These are phyloP conservation scores for Takifugu ocellatus DNA, from an alignment of 2,797 vertebrate species.

Conservation along the genomic window DNA sequence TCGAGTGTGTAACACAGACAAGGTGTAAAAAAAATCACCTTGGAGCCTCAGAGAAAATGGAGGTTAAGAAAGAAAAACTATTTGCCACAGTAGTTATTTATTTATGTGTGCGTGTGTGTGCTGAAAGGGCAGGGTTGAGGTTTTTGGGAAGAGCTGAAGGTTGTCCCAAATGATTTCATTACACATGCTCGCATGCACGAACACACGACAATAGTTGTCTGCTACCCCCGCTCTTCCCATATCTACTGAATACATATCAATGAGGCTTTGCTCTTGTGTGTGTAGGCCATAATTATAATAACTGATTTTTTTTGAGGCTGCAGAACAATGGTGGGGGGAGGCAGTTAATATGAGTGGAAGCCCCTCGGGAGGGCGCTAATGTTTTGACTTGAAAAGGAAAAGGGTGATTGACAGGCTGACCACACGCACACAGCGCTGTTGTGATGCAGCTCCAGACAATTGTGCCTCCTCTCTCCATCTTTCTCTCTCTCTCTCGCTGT, in stretches of 20 bases:
- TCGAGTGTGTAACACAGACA: not conserved
- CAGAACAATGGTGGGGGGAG: constrained; percentile 58
- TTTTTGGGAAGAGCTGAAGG: constrained; percentile 63
- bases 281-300: constrained; percentile 64
- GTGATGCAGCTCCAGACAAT: constrained; percentile 12
- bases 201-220: constrained; percentile 53
- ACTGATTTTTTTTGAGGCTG: constrained; percentile 54
- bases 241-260: constrained; percentile 68
- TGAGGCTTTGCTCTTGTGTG: constrained; percentile 45
- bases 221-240: constrained; percentile 52
- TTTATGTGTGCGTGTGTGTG: constrained; percentile 6
- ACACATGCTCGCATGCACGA: constrained; percentile 44
- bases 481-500: not conserved
- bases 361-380: constrained; percentile 57
- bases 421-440: constrained; percentile 27
- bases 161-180: constrained; percentile 86
- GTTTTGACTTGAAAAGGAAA: constrained; percentile 59
- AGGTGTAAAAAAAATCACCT: constrained; percentile 70
- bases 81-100: constrained; percentile 30
- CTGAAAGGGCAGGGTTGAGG: constrained; percentile 61
- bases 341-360: constrained; percentile 53
- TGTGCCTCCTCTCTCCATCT: constrained; percentile 7
- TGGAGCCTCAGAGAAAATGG: constrained; percentile 65
- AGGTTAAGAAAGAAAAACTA: constrained; percentile 95
- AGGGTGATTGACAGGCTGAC: constrained; percentile 66